Evolutionary conservation across 2,797 vertebrate species (phyloP).

Genomic region (Trachops cirrhosus): DNA sequence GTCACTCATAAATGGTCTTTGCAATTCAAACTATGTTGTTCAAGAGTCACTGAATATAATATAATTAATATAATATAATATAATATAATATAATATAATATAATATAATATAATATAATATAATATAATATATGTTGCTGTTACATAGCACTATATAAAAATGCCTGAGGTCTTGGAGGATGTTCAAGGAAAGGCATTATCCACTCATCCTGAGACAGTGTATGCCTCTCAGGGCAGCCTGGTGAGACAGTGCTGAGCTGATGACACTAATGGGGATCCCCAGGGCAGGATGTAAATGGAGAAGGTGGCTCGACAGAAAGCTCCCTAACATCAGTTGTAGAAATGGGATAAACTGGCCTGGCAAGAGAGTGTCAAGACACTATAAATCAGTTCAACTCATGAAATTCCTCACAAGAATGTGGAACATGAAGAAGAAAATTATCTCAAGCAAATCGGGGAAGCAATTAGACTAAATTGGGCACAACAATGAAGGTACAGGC

Average conservation of each 20-base stretch:
- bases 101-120: neutral
- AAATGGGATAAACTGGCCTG: neutral
- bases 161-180: neutral
- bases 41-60: neutral
- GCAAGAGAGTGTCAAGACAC: neutral
- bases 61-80: neutral
- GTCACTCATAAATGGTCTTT: neutral
- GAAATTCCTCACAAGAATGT: neutral
- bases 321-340: neutral
- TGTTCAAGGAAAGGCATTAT: neutral
- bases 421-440: neutral
- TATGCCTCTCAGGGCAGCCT: neutral
- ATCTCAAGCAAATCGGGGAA: neutral
- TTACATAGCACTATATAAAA: neutral
- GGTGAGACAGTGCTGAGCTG: neutral
- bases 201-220: neutral
- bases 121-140: neutral
- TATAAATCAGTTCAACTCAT: neutral
- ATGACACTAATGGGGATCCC: neutral
- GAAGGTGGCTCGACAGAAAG: neutral
- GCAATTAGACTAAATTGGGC: neutral
- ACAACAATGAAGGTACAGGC: neutral
- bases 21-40: neutral
- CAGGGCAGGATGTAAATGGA: neutral
- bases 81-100: neutral